Conservation (phyloP, 2,113 vertebrate genomes). For the Archilochus colubris region DNA sequence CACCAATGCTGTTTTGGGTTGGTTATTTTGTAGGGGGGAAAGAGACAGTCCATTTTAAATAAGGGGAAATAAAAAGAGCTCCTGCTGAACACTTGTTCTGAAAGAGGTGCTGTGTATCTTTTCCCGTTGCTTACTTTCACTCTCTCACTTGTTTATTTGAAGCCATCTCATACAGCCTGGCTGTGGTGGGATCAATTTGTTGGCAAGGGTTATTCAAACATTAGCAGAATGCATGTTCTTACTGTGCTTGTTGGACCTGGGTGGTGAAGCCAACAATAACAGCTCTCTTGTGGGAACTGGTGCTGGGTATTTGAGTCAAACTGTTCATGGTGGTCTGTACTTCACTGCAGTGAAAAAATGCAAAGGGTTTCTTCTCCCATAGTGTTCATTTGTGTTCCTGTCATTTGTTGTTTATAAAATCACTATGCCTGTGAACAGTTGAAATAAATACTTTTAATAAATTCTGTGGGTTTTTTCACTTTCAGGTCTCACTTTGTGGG, state of each 20-base stretch:
- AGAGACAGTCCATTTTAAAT: constrained; percentile 14
- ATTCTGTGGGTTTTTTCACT: constrained; percentile 25
- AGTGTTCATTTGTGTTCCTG: constrained; percentile 61
- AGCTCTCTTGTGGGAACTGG: constrained; percentile 76
- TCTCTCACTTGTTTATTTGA: constrained; percentile 36
- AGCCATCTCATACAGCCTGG: constrained; percentile 22
- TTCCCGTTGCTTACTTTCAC: neutral
- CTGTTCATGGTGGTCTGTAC: constrained; percentile 71
- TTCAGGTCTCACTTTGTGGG: constrained; percentile 7
- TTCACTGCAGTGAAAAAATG: constrained; percentile 69
- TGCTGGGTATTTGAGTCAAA: constrained; percentile 59
- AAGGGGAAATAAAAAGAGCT: neutral
- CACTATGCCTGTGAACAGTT: constrained; percentile 5
- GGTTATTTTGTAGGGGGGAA: neutral
- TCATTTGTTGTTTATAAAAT: constrained; percentile 23
- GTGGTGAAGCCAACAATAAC: constrained; percentile 76
- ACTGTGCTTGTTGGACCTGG: constrained; percentile 67
- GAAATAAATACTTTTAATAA: neutral
- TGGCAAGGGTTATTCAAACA: constrained; percentile 78
- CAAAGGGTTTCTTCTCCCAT: constrained; percentile 53
- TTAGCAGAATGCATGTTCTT: constrained; percentile 70
- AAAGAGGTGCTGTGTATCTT: neutral
- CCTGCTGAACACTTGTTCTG: neutral
- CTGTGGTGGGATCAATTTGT: constrained; percentile 75
- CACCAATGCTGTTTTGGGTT: constrained; percentile 41